Conservation (phyloP, 2,888 invertebrate genomes). For the Eristalis pertinax region DNA sequence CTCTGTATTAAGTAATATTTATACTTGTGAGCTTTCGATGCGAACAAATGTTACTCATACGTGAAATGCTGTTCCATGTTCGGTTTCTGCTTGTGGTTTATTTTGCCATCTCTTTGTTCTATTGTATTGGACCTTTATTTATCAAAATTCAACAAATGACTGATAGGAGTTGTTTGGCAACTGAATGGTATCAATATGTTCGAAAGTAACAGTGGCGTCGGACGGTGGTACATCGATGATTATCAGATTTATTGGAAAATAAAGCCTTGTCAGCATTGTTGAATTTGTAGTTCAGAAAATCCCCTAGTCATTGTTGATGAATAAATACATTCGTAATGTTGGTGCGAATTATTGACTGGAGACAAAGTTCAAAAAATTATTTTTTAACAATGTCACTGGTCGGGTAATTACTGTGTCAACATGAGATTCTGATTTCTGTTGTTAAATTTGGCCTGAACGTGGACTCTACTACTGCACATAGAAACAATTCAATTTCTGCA, state of each 20-base stretch:
- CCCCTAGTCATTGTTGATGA: too few relatives aligned
- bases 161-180: background rate
- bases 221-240: background rate
- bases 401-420: too few relatives aligned
- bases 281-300: too few relatives aligned
- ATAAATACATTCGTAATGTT: too few relatives aligned
- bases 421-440: too few relatives aligned
- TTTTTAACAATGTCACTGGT: too few relatives aligned
- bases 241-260: background rate
- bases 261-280: too few relatives aligned
- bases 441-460: too few relatives aligned
- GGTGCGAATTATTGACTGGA: too few relatives aligned
- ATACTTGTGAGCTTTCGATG: conserved; percentile 53
- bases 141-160: background rate
- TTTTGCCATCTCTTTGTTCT: conserved; percentile 3
- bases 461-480: too few relatives aligned
- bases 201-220: conserved; percentile 35
- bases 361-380: too few relatives aligned
- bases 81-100: background rate
- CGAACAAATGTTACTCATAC: conserved; percentile 55
- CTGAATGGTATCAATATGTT: background rate
- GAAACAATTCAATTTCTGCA: too few relatives aligned
- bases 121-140: background rate
- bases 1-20: conserved; percentile 65
- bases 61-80: conserved; percentile 9